Base-by-base conservation (phyloP, 2,888 invertebrate genomes). In the Pseudanteris insignis region DNA sequence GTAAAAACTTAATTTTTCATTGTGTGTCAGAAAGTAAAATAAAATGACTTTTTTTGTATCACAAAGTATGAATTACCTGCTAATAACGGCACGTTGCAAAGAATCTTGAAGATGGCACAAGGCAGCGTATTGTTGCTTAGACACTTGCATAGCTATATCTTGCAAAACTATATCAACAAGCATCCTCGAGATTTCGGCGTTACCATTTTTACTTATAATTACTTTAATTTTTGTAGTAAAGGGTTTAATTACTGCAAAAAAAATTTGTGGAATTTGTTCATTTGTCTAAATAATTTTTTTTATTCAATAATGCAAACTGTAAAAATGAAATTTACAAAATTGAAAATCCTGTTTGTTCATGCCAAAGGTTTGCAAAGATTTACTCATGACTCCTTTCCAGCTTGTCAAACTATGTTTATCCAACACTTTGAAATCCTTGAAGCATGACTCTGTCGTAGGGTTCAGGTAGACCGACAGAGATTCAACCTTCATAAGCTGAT, bases 401-500 rank as follows among this genome's bases (percentile, higher is more conserved):
- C 86, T 83, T 64, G 88, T 69, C 84, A 88, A 76, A 86, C 83
- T 77, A 81, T 84, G 15, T 82, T 73, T 68, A 61, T 76, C 74
- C 76, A 75, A 76, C 25, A 64, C 69, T 1, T 69, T 67, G 14
- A 70, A 66, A 55, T 63, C 66, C 41, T 63, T 54, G 1, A 76
- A 64, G 29, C 70, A 72, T 3, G 77, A 71, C 15, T 72, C 81
- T 33, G 83, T 81, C 21, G 83, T 81, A 0, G 88, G 85, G 79
- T 92, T 91, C 87, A 91, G 89, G 78, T 92, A 92, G 0, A 88
- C 75, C 0, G 90, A 90, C 9, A 92, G 81, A 0, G 90, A 89
- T 70, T 91, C 89, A 29, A 91, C 82, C 67, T 89, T 86, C 73
- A 91, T 83, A 74, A 92, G 82, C 81, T 92, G 91, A 77, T 90